Evolutionary conservation across 2,797 vertebrate genomes (phyloP), one percentile per base, ranked within the genome.

Genomic region (Intellagama lesueurii): DNA sequence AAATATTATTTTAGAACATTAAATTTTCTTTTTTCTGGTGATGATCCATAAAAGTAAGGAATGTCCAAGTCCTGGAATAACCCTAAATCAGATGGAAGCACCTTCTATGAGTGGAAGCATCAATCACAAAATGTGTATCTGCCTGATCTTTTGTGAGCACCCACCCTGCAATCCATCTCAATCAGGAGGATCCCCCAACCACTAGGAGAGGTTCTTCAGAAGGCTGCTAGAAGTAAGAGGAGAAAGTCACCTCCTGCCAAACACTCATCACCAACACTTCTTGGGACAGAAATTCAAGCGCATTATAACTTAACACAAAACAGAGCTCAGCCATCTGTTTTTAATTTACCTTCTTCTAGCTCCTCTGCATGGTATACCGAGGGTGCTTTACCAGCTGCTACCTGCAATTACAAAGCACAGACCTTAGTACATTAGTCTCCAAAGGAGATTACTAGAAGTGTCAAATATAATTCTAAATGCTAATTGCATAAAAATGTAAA

Each of bases 291-390:
- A 52, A 47, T 6, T 26, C 35, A 60, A 49, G 78, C 32, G 8
- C 19, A 83, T 85, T 22, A 1, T 49, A 47, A 6, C 14, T 76
- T 86, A 40, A 40, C 40, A 40, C 40, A 40, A 40, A 40, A 40
- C 40, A 40, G 40, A 40, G 40, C 40, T 40, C 40, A 40, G 40
- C 40, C 40, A 89, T 2, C 72, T 81, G 49, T 92, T 87, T 75
- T 87, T 94, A 96, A 77, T 98, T 96, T 96, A 99, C 99, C 99
- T 96, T 98, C 98, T 87, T 99, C 98, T 85, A 97, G 97, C 94
- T 99, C 99, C 94, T 99, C 99, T 89, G 96, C 93, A 86, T 94
- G 96, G 92, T 98, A 98, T 94, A 98, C 98, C 73, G 98, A 97
- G 28, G 97, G 96, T 95, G 98, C 97, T 91, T 98, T 98, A 91